phyloP scores from a whole-genome alignment of 2,113 vertebrate species.

The Sebastes schlegelii region DNA sequence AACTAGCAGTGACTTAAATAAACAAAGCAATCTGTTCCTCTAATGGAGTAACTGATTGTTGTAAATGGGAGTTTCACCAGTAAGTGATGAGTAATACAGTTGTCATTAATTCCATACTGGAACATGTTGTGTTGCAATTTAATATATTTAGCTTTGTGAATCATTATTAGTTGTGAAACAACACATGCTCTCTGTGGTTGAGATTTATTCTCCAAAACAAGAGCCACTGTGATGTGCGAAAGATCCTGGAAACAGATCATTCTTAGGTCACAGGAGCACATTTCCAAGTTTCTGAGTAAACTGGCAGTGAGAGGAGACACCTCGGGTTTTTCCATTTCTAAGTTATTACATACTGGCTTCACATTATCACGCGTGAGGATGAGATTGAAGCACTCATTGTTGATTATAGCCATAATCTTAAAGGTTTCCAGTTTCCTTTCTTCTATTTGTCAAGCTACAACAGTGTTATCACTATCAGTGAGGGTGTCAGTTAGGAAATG shows the following conservation, averaged over 20 bases:
- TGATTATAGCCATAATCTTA: background rate
- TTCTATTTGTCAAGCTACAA: slow-evolving; percentile 10
- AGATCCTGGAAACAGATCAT: slow-evolving; percentile 49
- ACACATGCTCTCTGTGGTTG: slow-evolving; percentile 33
- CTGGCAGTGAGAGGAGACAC: slow-evolving; percentile 28
- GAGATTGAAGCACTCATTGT: background rate
- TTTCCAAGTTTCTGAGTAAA: slow-evolving; percentile 37
- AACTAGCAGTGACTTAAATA: background rate
- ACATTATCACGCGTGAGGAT: slow-evolving; percentile 5
- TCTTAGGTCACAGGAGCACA: slow-evolving; percentile 31
- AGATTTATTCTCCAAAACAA: slow-evolving; percentile 25
- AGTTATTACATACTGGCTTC: background rate
- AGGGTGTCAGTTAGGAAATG: slow-evolving; percentile 44
- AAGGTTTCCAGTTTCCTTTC: slow-evolving; percentile 9
- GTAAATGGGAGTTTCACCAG: slow-evolving; percentile 21
- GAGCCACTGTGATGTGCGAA: slow-evolving; percentile 45
- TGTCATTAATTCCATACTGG: slow-evolving; percentile 20
- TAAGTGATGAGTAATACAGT: slow-evolving; percentile 15
- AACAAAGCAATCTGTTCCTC: slow-evolving; percentile 4
- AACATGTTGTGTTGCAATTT: slow-evolving; percentile 31
- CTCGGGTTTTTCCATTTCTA: slow-evolving; percentile 34
- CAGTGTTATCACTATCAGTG: slow-evolving; percentile 55
- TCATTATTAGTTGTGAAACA: slow-evolving; percentile 38
- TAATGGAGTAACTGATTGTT: background rate
- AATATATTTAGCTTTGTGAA: slow-evolving; percentile 30